Base-by-base conservation (phyloP, 1,140 invertebrate genomes). In the Chironomus striatipennis region DNA sequence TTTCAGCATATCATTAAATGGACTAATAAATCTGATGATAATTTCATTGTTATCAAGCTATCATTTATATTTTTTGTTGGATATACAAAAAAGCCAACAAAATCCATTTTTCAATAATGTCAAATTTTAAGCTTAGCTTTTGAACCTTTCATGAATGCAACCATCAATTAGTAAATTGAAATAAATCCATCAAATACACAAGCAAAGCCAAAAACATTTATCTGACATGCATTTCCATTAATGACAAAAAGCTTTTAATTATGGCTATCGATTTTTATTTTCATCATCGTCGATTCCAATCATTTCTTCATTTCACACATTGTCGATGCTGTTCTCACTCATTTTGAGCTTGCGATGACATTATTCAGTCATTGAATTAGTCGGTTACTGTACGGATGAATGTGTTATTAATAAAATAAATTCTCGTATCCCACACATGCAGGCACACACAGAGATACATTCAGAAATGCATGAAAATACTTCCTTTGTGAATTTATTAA, bases 231-330 rank as follows among this genome's bases (percentile, higher is more conserved):
- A 70, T 70, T 70, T 17, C n/a, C 65, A 70, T 57, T 34, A n/a
- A 15, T 70, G 65, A 70, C 65, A 70, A 70, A 70, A 17, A 20
- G 20, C 65, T 70, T 70, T 70, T 70, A 70, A 70, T 70, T 70
- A 70, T 20, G 65, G 65, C 65, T 70, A 21, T 57, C 47, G 47
- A 57, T 57, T 57, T 57, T 57, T 15, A 47, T 47, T 47, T 10
- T n/a, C 47, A 57, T 57, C n/a, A 34, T 34, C 24, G 24, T 34
- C 24, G 5, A 2, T 34, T 34, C 24, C 24, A 34, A 34, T 34
- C 24, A 34, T 34, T n/a, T n/a, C n/a, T n/a, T n/a, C n/a, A n/a
- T n/a, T n/a, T 34, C 24, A 34, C 24, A 34, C 24, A 34, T 2
- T 34, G 5, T 34, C 5, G 24, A 2, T 34, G 24, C 24, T 34